A percentile compares a stretch with the other conserved stretches of the same genome.
These are phyloP conservation scores for Castor canadensis DNA, from an alignment of 2,113 vertebrate species.

Conservation along the genomic window DNA sequence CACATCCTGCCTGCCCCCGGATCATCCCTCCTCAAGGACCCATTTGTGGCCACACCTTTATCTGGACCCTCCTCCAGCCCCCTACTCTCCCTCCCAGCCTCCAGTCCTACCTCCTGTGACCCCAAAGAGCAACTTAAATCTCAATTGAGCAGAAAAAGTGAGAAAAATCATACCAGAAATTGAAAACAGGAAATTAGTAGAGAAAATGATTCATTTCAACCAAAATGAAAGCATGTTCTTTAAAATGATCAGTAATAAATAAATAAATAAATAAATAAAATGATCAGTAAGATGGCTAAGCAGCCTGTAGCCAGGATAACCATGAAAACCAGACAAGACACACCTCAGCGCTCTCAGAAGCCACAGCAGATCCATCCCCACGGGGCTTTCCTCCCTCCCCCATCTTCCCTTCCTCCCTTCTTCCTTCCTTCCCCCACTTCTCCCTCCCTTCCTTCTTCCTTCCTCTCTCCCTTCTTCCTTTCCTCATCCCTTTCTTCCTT, in stretches of 20 bases:
- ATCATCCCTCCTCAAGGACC: background rate
- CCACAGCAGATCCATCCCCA: background rate
- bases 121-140: background rate
- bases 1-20: background rate
- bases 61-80: background rate
- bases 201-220: too few relatives aligned
- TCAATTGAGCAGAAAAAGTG: background rate
- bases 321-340: background rate
- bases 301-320: background rate
- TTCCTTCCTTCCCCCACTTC: too few relatives aligned
- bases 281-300: too few relatives aligned
- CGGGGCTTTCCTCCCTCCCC: too few relatives aligned
- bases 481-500: fast-evolving
- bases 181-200: too few relatives aligned
- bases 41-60: background rate
- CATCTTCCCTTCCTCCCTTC: too few relatives aligned
- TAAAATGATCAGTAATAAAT: too few relatives aligned
- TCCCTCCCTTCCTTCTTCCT: background rate
- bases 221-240: background rate
- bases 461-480: background rate
- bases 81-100: background rate
- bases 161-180: background rate
- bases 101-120: background rate
- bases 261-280: background rate
- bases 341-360: background rate